These are phyloP conservation scores for Drosophila gaucha DNA, from an alignment of 2,888 invertebrate species.

Conservation along the genomic window DNA sequence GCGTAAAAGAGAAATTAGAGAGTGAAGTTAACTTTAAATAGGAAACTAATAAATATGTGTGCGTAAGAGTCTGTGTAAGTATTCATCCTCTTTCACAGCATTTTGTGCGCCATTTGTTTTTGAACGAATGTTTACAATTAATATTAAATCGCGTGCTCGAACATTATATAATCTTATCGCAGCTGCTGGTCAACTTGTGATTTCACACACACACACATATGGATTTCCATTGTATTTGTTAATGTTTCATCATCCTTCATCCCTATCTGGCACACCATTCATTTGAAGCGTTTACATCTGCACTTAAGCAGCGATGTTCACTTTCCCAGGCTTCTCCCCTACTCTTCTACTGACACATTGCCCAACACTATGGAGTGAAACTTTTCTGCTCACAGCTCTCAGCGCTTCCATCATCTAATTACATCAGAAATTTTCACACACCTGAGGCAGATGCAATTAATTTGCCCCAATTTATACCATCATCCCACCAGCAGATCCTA, in stretches of 20 bases:
- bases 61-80: too few species aligned
- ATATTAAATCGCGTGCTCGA: conserved; percentile 47
- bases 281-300: conserved; percentile 41
- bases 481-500: conserved; percentile 14
- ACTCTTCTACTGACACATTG: conserved; percentile 42
- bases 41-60: too few species aligned
- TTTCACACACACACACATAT: conserved; percentile 6
- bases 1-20: too few species aligned
- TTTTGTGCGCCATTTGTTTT: neutral
- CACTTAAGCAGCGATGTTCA: conserved; percentile 43
- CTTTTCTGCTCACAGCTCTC: conserved; percentile 43
- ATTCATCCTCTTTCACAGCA: neutral
- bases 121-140: conserved; percentile 35
- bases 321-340: conserved; percentile 37
- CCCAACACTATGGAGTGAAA: conserved; percentile 67
- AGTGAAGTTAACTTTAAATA: too few species aligned
- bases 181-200: conserved; percentile 66
- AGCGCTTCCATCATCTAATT: conserved; percentile 77
- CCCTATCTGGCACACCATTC: conserved; percentile 43
- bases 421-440: conserved; percentile 73
- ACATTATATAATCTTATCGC: conserved; percentile 43
- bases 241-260: conserved; percentile 60
- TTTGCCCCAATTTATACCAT: conserved; percentile 76
- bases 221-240: conserved; percentile 54
- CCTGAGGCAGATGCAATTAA: conserved; percentile 77